Percentiles rank a stretch among this genome's conserved stretches.
These are phyloP conservation scores for Gnatocerus cornutus DNA, from an alignment of 2,888 invertebrate species.

Conservation along the genomic window DNA sequence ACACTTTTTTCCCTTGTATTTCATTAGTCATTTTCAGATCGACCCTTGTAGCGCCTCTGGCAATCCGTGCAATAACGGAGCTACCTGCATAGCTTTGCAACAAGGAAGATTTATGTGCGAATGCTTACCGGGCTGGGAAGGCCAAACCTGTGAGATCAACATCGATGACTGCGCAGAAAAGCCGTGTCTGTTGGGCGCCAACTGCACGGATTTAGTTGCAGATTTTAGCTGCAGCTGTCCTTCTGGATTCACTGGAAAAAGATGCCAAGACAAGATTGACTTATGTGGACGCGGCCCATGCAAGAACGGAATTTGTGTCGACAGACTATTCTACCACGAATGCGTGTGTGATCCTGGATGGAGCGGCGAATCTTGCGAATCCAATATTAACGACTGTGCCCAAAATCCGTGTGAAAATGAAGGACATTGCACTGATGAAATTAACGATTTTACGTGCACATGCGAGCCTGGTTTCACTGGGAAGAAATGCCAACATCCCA, in stretches of 20 bases:
- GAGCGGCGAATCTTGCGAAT: slow-evolving; percentile 89
- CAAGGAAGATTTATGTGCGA: slow-evolving; percentile 96
- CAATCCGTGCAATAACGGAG: slow-evolving; percentile 93
- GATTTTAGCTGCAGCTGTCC: slow-evolving; percentile 97
- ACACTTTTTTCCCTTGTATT: slow-evolving; percentile 5
- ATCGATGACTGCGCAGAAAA: slow-evolving; percentile 94
- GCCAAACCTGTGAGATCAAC: slow-evolving; percentile 94
- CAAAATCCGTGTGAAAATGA: slow-evolving; percentile 92
- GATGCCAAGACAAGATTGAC: slow-evolving; percentile 96
- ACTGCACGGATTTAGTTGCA: slow-evolving; percentile 94
- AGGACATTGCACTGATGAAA: slow-evolving; percentile 91
- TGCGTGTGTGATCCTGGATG: slow-evolving; percentile 96
- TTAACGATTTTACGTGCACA: slow-evolving; percentile 88
- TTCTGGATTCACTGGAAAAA: slow-evolving; percentile 94
- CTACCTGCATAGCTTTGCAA: slow-evolving; percentile 89
- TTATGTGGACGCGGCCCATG: slow-evolving; percentile 93
- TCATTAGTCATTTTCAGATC: slow-evolving; percentile 74
- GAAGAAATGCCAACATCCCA: slow-evolving; percentile 92
- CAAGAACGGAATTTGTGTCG: slow-evolving; percentile 93
- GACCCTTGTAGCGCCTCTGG: slow-evolving; percentile 92
- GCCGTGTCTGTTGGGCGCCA: slow-evolving; percentile 91
- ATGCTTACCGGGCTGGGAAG: slow-evolving; percentile 98
- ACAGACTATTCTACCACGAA: slow-evolving; percentile 88
- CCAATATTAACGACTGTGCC: slow-evolving; percentile 93
- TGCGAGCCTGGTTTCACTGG: slow-evolving; percentile 97